phyloP scores from a whole-genome alignment of 2,113 vertebrate species.

The Tretioscincus oriximinensis region DNA sequence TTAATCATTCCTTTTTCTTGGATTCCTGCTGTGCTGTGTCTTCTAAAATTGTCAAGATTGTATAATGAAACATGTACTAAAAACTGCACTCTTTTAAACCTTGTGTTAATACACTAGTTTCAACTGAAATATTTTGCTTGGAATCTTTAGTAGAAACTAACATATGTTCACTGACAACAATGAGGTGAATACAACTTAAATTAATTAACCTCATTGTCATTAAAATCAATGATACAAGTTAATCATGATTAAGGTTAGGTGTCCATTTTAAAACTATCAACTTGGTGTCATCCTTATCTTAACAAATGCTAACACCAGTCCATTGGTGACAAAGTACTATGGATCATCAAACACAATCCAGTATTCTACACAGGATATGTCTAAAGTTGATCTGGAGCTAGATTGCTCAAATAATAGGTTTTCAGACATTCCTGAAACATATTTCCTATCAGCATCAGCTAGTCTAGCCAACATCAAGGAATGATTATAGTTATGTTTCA shows the following conservation, averaged over 20 bases:
- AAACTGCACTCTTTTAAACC: background rate
- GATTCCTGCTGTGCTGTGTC: background rate
- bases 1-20: background rate
- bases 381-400: too few relatives aligned
- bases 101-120: constrained; percentile 10
- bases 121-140: background rate
- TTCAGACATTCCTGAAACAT: too few relatives aligned
- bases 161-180: background rate
- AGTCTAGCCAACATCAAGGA: background rate
- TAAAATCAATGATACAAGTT: background rate
- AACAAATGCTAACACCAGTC: too few relatives aligned
- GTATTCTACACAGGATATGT: too few relatives aligned
- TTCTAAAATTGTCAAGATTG: background rate
- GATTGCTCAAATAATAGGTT: too few relatives aligned
- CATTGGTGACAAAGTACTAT: too few relatives aligned
- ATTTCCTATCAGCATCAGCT: background rate
- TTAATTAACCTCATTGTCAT: background rate
- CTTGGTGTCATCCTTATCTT: too few relatives aligned
- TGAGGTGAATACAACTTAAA: background rate
- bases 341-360: too few relatives aligned
- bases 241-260: background rate
- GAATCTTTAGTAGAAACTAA: background rate
- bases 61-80: background rate
- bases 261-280: background rate
- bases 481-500: background rate